These are phyloP conservation scores for Drosophila koepferae DNA, from an alignment of 2,888 invertebrate species.

Conservation along the genomic window DNA sequence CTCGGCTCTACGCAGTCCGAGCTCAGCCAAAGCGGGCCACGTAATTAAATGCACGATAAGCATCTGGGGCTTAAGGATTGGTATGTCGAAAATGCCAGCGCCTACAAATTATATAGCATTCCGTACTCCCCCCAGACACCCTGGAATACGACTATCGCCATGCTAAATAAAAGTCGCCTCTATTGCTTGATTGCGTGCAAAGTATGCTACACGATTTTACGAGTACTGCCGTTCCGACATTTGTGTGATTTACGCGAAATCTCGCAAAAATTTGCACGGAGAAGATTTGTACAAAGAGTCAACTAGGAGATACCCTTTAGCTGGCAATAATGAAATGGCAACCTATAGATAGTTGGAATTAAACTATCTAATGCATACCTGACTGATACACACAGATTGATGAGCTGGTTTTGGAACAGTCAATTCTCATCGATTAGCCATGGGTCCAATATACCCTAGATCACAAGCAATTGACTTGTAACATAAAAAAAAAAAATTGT, in stretches of 20 bases:
- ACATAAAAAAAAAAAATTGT: constrained; percentile 14
- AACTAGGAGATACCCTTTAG: background rate
- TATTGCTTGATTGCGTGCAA: constrained; percentile 62
- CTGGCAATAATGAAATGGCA: accelerated
- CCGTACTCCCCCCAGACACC: background rate
- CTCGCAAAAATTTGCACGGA: constrained; percentile 49
- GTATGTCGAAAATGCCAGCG: constrained; percentile 56
- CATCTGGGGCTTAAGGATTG: constrained; percentile 34
- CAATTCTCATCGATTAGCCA: background rate
- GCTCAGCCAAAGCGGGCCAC: constrained; percentile 22
- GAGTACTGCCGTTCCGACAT: constrained; percentile 57
- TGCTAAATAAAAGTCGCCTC: constrained; percentile 51
- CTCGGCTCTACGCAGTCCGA: constrained; percentile 11
- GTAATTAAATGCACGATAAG: constrained; percentile 70
- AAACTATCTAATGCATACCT: too few relatives aligned
- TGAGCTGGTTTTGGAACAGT: background rate
- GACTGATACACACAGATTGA: background rate
- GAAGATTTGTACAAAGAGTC: background rate
- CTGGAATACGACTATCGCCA: constrained; percentile 20
- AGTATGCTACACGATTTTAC: constrained; percentile 59
- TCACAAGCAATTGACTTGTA: background rate
- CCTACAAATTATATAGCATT: constrained; percentile 61
- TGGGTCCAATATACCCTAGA: constrained; percentile 17
- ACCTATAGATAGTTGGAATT: background rate
- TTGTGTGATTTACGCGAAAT: constrained; percentile 71